A percentile compares a stretch with the other conserved stretches of the same genome.
Conservation (phyloP, 2,888 invertebrate genomes). For the Nebria salina region DNA sequence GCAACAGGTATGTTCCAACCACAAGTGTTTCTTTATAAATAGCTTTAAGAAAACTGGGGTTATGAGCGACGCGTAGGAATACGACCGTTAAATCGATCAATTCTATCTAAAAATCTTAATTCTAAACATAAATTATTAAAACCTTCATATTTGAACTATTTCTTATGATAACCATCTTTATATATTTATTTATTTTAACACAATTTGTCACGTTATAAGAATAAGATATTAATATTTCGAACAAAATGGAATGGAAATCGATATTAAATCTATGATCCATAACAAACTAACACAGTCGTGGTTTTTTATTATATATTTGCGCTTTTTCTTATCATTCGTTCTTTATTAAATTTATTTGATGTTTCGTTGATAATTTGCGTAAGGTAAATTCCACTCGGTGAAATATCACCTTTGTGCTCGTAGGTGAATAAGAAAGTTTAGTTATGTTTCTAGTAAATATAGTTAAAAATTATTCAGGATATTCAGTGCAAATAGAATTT, state of each 20-base stretch:
- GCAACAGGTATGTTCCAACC: conserved; percentile 68
- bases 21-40: conserved; percentile 1
- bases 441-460: neutral
- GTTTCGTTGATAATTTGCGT: too few relatives aligned
- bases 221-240: neutral
- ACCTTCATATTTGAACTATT: neutral
- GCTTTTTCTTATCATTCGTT: neutral
- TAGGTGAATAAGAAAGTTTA: neutral
- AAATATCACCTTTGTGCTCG: too few relatives aligned
- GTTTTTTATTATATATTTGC: neutral
- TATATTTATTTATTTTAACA: too few relatives aligned
- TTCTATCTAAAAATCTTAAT: neutral
- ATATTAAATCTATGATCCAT: neutral
- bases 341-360: too few relatives aligned
- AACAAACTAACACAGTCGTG: neutral
- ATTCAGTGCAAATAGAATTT: neutral
- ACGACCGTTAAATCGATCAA: neutral
- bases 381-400: too few relatives aligned
- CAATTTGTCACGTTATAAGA: neutral
- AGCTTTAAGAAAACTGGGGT: neutral
- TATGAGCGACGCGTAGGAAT: neutral
- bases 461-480: neutral
- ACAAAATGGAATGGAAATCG: neutral
- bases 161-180: too few relatives aligned
- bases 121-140: neutral